A percentile compares a stretch with the other conserved stretches of the same genome.
Conservation (phyloP, 2,888 invertebrate genomes). For the Electrophaes corylata region DNA sequence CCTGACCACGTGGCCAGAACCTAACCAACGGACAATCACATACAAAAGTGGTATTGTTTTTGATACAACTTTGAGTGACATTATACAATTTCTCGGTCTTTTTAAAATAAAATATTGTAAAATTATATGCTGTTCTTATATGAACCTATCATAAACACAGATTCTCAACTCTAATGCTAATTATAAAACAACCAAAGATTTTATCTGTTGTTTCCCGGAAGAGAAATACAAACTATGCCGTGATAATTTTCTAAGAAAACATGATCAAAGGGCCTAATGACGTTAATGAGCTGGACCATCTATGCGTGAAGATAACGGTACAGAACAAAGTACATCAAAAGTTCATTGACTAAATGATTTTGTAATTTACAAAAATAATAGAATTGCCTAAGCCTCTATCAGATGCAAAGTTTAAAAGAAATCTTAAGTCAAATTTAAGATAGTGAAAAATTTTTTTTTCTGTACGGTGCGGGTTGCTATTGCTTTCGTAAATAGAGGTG, state of each 20-base stretch:
- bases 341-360: slow-evolving; percentile 4
- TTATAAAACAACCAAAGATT: slow-evolving; percentile 18
- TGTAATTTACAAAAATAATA: not conserved
- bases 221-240: slow-evolving; percentile 21
- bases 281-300: slow-evolving; percentile 33
- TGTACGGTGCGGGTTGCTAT: slow-evolving; percentile 1
- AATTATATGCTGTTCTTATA: not conserved
- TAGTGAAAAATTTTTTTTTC: not conserved
- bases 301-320: slow-evolving; percentile 33
- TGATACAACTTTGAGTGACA: slow-evolving; percentile 7
- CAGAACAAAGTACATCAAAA: not conserved
- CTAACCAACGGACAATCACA: slow-evolving; percentile 3
- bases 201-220: slow-evolving; percentile 32
- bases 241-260: slow-evolving; percentile 34
- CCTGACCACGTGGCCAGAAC: not conserved
- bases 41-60: slow-evolving; percentile 15
- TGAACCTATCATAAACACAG: not conserved
- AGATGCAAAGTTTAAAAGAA: not conserved
- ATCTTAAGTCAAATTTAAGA: not conserved
- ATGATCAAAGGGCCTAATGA: slow-evolving; percentile 33
- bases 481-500: too few species aligned
- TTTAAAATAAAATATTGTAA: not conserved
- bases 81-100: not conserved
- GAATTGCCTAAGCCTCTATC: not conserved
- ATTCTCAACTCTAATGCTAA: slow-evolving; percentile 12